Evolutionary conservation across 37 sponge, comb jelly and placozoan genomes (phyloP), one percentile per base, ranked within the genome.

Genomic region (Beroe forskalii): DNA sequence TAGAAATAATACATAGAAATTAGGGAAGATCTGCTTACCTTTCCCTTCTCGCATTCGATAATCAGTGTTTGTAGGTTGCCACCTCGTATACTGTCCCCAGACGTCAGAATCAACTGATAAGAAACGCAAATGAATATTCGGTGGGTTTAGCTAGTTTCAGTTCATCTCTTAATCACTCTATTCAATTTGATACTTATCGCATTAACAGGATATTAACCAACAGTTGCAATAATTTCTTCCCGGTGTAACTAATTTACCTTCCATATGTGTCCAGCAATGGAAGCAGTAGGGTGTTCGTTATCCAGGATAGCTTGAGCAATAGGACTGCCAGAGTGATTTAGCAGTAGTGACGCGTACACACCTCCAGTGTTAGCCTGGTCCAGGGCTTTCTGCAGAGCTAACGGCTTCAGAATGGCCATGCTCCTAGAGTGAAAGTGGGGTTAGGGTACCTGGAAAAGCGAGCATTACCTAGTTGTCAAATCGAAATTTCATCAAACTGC

Each of bases 361-460:
- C 86, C 86, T 2, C 86, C 86, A 22, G 86, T 43, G 86, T 80
- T 80, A 30, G 55, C 86, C 55, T 80, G 86, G 4, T 44, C 86
- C 9, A 80, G 86, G n/a, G 86, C 86, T 42, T 80, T 80, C 86
- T 80, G 86, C 0, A 80, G 86, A 17, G 86, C 86, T 6, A 80
- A 48, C 30, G 86, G 86, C 27, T 80, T 80, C 24, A 80, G 55
- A 42, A 80, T 80, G 6, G 55, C 28, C 86, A 80, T 80, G 23
- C 38, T 35, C 19, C 55, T 48, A 48, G 12, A 48, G 12, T 48
- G 6, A n/a, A n/a, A n/a, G n/a, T n/a, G n/a, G n/a, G n/a, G n/a
- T n/a, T n/a, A n/a, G n/a, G n/a, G n/a, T n/a, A n/a, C n/a, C n/a
- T n/a, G n/a, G n/a, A n/a, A n/a, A n/a, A n/a, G n/a, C n/a, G n/a